These are phyloP conservation scores for Sinopyrophorus schimmeli DNA, from an alignment of 2,888 invertebrate species.

Conservation along the genomic window DNA sequence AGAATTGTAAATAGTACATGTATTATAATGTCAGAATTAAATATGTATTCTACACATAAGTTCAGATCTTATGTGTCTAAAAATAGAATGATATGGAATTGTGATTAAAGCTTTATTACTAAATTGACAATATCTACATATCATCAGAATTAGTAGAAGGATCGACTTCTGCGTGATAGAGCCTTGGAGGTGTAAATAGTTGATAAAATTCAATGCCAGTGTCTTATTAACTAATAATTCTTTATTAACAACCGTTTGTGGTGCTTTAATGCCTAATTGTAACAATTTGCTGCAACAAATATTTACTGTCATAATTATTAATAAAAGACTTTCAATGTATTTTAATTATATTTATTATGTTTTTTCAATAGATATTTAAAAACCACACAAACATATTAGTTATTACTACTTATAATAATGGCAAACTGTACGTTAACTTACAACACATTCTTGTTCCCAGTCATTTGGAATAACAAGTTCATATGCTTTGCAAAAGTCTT, in stretches of 20 bases:
- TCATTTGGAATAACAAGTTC: conserved; percentile 63
- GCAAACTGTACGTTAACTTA: too few relatives aligned
- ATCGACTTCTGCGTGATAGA: conserved; percentile 51
- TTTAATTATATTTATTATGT: conserved; percentile 4
- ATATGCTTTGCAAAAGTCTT: conserved; percentile 59
- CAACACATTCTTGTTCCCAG: conserved; percentile 70
- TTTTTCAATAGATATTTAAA: not conserved
- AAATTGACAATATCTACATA: conserved; percentile 55
- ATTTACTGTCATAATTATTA: conserved; percentile 37
- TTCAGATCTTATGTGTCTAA: conserved; percentile 21
- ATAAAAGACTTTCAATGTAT: conserved; percentile 35
- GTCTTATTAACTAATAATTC: conserved; percentile 43
- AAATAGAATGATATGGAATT: conserved; percentile 33
- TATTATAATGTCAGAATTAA: conserved; percentile 27
- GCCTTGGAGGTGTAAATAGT: conserved; percentile 50
- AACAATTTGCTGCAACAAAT: conserved; percentile 50
- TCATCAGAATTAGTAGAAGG: conserved; percentile 48
- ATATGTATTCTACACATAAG: conserved; percentile 26
- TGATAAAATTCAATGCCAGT: conserved; percentile 41
- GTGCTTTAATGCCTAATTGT: conserved; percentile 52
- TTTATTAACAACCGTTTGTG: conserved; percentile 46
- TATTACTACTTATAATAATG: too few relatives aligned
- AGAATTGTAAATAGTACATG: conserved; percentile 27
- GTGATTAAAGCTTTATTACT: conserved; percentile 50
- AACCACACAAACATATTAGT: not conserved